phyloP scores from a whole-genome alignment of 1,140 invertebrate genomes.

The Branchinecta lindahli region DNA sequence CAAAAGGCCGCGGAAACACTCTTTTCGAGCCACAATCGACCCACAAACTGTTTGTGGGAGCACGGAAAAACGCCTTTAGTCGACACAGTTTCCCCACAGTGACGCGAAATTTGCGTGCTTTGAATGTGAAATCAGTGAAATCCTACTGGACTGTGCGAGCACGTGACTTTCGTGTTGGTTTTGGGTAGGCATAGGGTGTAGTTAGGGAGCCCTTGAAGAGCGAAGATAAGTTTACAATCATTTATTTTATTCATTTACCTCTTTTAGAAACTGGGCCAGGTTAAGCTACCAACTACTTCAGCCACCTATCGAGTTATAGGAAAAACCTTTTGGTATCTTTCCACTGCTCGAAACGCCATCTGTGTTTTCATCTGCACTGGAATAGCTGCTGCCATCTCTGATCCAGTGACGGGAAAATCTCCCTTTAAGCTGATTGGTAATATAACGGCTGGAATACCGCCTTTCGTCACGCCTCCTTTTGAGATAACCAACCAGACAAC shows the following conservation, averaged over 20 bases:
- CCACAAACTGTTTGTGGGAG: no score
- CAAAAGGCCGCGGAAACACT: no score
- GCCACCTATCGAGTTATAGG: constrained; percentile 19
- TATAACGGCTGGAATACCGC: constrained; percentile 13
- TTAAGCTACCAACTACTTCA: constrained; percentile 13
- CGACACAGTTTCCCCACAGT: no score
- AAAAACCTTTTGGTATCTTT: constrained; percentile 21
- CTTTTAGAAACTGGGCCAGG: neutral
- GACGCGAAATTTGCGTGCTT: no score
- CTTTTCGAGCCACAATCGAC: no score
- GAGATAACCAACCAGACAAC: constrained; percentile 22
- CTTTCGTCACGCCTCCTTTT: constrained; percentile 14
- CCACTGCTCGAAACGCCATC: constrained; percentile 29
- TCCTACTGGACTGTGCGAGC: constrained; percentile 21
- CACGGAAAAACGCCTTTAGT: no score
- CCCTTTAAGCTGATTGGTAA: constrained; percentile 30
- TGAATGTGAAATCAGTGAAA: no score
- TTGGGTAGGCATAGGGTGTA: constrained; percentile 21
- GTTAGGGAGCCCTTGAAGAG: constrained; percentile 20
- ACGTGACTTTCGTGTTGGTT: neutral
- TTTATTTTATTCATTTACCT: no score
- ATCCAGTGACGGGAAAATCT: constrained; percentile 41
- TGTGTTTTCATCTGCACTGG: constrained; percentile 27
- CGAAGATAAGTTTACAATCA: no score
- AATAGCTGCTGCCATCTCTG: constrained; percentile 25